These are phyloP conservation scores for Anguilla megastoma DNA, from an alignment of 2,797 vertebrate species.

Conservation along the genomic window DNA sequence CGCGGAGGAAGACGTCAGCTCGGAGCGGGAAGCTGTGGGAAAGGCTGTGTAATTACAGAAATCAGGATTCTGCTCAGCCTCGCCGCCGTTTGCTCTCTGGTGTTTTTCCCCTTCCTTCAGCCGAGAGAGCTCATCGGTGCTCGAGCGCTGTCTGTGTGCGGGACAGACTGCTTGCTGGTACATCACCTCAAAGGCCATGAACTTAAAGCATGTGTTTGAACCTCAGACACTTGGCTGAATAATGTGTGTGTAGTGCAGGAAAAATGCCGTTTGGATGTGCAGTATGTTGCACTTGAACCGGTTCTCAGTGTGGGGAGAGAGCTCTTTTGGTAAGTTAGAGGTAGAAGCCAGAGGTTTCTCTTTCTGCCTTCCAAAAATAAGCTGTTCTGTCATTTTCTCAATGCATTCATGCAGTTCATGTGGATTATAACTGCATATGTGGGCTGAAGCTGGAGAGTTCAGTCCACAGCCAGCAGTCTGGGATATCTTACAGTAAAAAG, in stretches of 20 bases:
- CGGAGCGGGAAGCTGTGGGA: neutral
- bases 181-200: neutral
- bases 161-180: neutral
- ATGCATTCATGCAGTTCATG: neutral
- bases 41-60: neutral
- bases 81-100: neutral
- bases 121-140: neutral
- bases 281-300: too few relatives aligned
- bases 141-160: neutral
- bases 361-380: neutral
- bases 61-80: neutral
- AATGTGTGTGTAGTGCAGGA: neutral
- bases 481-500: neutral
- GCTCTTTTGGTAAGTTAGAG: too few relatives aligned
- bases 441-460: neutral
- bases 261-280: neutral
- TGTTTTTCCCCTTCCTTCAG: neutral
- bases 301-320: too few relatives aligned
- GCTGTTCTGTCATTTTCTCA: neutral
- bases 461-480: neutral
- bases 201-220: neutral
- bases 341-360: too few relatives aligned
- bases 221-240: neutral
- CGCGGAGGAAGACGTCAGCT: neutral
- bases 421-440: neutral